A percentile compares a stretch with the other conserved stretches of the same genome.
phyloP scores from a whole-genome alignment of 2,797 vertebrate species.

The Rhynchotus rufescens region DNA sequence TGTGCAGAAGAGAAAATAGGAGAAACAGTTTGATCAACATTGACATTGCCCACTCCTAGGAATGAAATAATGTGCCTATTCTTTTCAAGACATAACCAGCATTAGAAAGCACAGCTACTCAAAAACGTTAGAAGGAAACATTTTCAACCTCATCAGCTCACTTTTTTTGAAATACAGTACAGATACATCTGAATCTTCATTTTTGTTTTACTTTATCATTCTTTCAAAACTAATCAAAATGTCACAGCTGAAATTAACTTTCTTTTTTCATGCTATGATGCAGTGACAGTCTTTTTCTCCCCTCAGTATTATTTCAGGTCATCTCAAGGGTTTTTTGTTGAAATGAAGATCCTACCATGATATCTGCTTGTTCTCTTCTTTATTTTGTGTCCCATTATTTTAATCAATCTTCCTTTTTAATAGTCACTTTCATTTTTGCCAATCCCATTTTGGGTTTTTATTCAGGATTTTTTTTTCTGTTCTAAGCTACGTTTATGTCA shows the following conservation, averaged over 20 bases:
- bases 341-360: not conserved
- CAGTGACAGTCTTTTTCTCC: not conserved
- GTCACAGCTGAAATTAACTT: not conserved
- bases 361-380: not conserved
- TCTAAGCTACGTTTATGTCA: not conserved
- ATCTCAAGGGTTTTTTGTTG: not conserved
- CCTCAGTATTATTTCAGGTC: not conserved
- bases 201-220: not conserved
- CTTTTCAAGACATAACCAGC: not conserved
- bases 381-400: not conserved
- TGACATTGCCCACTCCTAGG: not conserved
- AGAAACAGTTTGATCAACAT: not conserved
- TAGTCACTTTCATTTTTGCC: not conserved
- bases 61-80: not conserved
- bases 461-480: not conserved
- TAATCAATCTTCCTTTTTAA: not conserved
- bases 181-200: not conserved
- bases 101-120: not conserved
- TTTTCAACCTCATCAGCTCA: not conserved
- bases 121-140: not conserved
- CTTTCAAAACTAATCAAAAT: not conserved
- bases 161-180: not conserved
- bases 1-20: not conserved
- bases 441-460: not conserved
- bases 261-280: not conserved